phyloP scores from a whole-genome alignment of 2,888 invertebrate species.

The Stenolophus ochropezus region DNA sequence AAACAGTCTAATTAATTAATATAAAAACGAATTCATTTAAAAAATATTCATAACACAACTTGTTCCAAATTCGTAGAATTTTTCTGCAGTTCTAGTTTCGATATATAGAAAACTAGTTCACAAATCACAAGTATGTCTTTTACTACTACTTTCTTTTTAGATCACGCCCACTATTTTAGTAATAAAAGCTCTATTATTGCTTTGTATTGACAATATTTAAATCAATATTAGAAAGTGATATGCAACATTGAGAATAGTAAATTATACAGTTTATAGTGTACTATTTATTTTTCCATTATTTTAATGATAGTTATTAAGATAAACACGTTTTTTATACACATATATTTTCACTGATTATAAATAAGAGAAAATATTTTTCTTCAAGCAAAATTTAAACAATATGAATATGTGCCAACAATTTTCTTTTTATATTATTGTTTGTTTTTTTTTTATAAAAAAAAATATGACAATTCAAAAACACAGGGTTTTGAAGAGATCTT shows the following conservation, averaged over 20 bases:
- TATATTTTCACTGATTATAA: background rate
- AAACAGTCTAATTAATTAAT: too few relatives aligned
- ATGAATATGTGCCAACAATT: too few relatives aligned
- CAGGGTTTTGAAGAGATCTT: too few relatives aligned
- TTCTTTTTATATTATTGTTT: too few relatives aligned
- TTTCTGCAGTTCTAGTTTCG: background rate
- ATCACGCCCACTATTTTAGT: slow-evolving; percentile 8
- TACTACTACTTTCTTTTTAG: slow-evolving; percentile 15
- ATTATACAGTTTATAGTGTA: background rate
- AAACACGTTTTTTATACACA: background rate
- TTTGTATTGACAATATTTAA: background rate
- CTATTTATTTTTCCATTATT: slow-evolving; percentile 2
- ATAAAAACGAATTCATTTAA: too few relatives aligned
- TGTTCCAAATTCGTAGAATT: background rate
- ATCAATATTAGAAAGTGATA: slow-evolving; percentile 23
- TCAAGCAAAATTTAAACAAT: background rate
- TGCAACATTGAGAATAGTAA: background rate
- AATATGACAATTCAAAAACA: too few relatives aligned
- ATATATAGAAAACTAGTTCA: background rate
- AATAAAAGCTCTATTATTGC: background rate
- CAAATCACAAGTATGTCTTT: background rate
- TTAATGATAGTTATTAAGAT: background rate
- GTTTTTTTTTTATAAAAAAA: too few relatives aligned
- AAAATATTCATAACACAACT: too few relatives aligned
- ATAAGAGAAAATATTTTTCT: background rate